Percentiles rank a stretch among this genome's conserved stretches.
Evolutionary conservation across 1,140 invertebrate genomes (phyloP).

Genomic region (Pissodes strobi): DNA sequence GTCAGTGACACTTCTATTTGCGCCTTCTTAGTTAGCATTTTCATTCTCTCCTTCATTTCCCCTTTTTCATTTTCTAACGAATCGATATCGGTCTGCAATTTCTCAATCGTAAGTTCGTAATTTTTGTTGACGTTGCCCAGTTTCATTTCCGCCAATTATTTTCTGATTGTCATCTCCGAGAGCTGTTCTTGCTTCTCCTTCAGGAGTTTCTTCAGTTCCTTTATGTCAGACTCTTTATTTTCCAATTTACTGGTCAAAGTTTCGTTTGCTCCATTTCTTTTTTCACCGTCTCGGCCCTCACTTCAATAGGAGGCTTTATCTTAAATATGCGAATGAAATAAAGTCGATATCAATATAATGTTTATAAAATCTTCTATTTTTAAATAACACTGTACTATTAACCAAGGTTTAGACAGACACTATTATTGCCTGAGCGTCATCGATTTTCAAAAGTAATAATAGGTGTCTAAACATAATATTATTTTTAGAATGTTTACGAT

Average conservation of each 20-base stretch:
- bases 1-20: constrained; percentile 65
- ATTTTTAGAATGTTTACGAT: no score
- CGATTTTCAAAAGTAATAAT: no score
- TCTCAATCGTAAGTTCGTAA: constrained; percentile 79
- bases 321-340: no score
- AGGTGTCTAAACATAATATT: no score
- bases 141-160: constrained; percentile 93
- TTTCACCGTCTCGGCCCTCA: constrained; percentile 81
- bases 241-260: constrained; percentile 83
- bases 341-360: no score
- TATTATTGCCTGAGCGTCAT: no score
- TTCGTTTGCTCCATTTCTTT: constrained; percentile 88
- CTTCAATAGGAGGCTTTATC: constrained; percentile 77
- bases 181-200: constrained; percentile 93
- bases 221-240: constrained; percentile 85
- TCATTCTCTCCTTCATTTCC: constrained; percentile 89
- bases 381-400: no score
- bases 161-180: constrained; percentile 89
- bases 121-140: constrained; percentile 83
- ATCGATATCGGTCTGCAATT: constrained; percentile 90
- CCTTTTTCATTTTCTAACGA: constrained; percentile 85
- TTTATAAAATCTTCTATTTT: no score
- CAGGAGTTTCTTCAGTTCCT: constrained; percentile 80
- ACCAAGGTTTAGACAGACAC: no score
- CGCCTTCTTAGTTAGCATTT: constrained; percentile 71